Base-by-base conservation (phyloP, 2,888 invertebrate genomes). In the Hymenopus coronatus region DNA sequence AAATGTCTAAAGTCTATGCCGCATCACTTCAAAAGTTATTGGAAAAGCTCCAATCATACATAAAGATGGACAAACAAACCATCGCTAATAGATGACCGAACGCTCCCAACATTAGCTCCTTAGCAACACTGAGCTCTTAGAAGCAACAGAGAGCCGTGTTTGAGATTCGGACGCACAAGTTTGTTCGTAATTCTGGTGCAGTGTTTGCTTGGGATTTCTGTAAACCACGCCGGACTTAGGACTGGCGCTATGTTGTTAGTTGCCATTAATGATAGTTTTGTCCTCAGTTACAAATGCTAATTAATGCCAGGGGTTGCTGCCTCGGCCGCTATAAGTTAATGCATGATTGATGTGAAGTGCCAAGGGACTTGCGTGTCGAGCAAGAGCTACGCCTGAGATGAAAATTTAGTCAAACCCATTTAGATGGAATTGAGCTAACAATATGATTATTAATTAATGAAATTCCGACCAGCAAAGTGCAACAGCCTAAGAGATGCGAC, bases 301-400 rank as follows among this genome's bases (percentile, higher is more conserved):
- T 84, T 84, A 30, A 40, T 83, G 20, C 84, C 8, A 27, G 85
- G 85, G 54, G 27, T 27, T 54, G 20, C 54, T 25, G 15, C 25
- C 84, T 85, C 85, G 54, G 28, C 54, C 85, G 27, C 27, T 85
- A 54, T 27, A 28, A 85, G 85, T 54, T 85, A 85, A 85, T 85
- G 85, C 70, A 85, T 85, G 85, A 85, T 85, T 85, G 85, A 85
- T 85, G 85, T 70, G 70, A 28, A 28, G 85, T 54, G 28, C 28
- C 85, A 28, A 27, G 85, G 85, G 85, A 85, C 2, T 25, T 40
- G 20, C 85, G 14, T 33, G 40, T 33, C 85, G 14, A 85, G 54
- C 54, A 70, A 70, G 54, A 70, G 20, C 54, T 70, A 70, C 54
- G 20, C 25, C 54, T 25, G 33, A 84, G 84, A 84, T 84, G 84